Evolutionary conservation across 2,797 vertebrate species (phyloP), one percentile per base, ranked within the genome.

Genomic region (Melopsittacus undulatus): DNA sequence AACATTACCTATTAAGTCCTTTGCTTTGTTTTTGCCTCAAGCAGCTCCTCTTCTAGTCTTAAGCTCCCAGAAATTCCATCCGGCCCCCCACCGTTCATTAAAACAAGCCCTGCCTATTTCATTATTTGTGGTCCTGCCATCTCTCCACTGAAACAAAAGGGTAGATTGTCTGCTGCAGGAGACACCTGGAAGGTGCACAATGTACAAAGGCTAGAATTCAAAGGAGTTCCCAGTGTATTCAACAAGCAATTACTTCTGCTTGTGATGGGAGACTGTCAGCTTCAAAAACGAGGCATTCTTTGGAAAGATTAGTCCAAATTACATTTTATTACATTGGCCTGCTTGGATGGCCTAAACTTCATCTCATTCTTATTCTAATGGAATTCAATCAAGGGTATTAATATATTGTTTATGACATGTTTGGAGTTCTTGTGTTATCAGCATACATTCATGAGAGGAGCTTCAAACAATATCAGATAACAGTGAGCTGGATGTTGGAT

Each of bases 261-360:
- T 98, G 98, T 98, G 98, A 99, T 98, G 98, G 98, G 98, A 98
- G 98, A 98, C 98, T 98, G 98, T 99, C 98, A 98, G 98, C 98
- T 99, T 99, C 99, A 99, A 99, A 99, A 98, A 96, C 77, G 52
- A 97, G 94, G 98, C 98, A 99, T 99, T 99, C 99, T 99, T 99
- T 87, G 90, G 98, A 98, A 98, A 99, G 99, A 99, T 99, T 99
- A 99, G 98, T 98, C 98, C 98, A 98, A 99, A 99, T 99, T 99
- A 99, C 98, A 98, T 99, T 99, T 99, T 99, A 99, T 99, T 99
- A 99, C 98, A 97, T 94, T 94, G 98, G 97, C 97, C 98, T 97
- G 97, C 97, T 97, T 96, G 98, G 98, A 98, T 96, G 85, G 98
- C 98, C 98, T 98, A 97, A 98, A 98, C 98, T 98, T 98, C 98